phyloP scores from a whole-genome alignment of 2,797 vertebrate genomes.

The Pipistrellus pipistrellus region DNA sequence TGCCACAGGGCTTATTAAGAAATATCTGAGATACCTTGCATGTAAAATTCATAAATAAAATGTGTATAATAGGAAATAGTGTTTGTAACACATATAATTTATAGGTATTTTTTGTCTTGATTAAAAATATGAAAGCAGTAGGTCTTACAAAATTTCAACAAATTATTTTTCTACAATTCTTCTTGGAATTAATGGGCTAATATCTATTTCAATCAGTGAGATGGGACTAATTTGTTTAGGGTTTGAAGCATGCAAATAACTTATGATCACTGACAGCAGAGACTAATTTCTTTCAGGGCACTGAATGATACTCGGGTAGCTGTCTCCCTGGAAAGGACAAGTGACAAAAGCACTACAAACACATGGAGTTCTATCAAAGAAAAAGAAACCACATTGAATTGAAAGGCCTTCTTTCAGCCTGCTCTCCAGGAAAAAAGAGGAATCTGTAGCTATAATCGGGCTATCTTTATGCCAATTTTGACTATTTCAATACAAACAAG shows the following conservation, averaged over 20 bases:
- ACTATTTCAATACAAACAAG: constrained; percentile 41
- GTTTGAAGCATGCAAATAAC: constrained; percentile 57
- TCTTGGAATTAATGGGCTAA: constrained; percentile 40
- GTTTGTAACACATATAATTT: neutral
- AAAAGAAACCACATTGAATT: neutral
- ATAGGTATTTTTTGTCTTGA: neutral
- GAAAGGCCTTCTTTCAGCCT: neutral
- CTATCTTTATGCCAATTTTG: neutral
- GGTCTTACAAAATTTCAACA: constrained; percentile 15
- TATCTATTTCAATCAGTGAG: constrained; percentile 44
- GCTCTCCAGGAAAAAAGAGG: neutral
- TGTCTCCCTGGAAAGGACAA: neutral
- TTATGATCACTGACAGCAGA: constrained; percentile 7
- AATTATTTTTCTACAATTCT: neutral
- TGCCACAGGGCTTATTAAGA: neutral
- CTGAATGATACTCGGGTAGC: neutral
- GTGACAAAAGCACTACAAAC: neutral
- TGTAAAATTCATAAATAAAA: constrained; percentile 52
- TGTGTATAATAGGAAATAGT: neutral
- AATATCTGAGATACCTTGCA: neutral
- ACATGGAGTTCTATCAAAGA: constrained; percentile 5
- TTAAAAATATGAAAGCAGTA: constrained; percentile 34
- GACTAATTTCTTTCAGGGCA: constrained; percentile 11
- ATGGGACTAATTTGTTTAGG: neutral
- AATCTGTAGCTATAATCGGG: neutral